Base-by-base conservation (phyloP, 2,113 vertebrate genomes). In the Cyprinodon tularosa region DNA sequence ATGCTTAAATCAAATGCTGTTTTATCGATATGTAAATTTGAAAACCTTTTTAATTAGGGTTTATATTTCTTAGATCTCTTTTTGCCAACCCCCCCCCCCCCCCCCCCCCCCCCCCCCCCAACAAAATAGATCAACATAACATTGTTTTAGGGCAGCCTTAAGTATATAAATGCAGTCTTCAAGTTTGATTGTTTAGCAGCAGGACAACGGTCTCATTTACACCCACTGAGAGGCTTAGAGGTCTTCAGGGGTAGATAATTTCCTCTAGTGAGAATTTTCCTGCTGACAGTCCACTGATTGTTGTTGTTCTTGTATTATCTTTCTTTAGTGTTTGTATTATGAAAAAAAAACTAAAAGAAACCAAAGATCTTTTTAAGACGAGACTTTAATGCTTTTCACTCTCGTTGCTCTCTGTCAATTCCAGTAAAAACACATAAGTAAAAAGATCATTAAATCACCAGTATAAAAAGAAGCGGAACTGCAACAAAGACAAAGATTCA, bases 191-290 rank as follows among this genome's bases (percentile, higher is more conserved):
- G 13, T 67, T 12, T 14, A 4, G 13, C 64, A 13, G 4, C 42
- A 17, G 20, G 13, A 68, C 7, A 68, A 47, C 36, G 50, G 7
- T 40, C 2, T 57, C 22, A 14, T 44, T 13, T 10, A 29, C 45
- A 66, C 7, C 4, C 20, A 38, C 64, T 42, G 39, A 20, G 38
- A 64, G 15, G 62, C 12, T 44, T 65, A n/a, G 63, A 42, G 22
- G 29, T 65, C 20, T 66, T 66, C 63, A 66, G n/a, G 29, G n/a
- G n/a, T 29, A 29, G 47, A 47, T 29, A 36, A 66, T 45, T 66
- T 47, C 42, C n/a, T 12, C 8, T 12, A 45, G 12, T 45, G 12
- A 40, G 62, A 15, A 15, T 36, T 66, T 45, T 66, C 20, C 0
- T 22, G 12, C 12, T 45, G 20, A 29, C 45, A 66, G 42, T 66